A percentile compares a stretch with the other conserved stretches of the same genome.
These are phyloP conservation scores for Sebastes hubbsi DNA, from an alignment of 2,797 vertebrate genomes.

Conservation along the genomic window DNA sequence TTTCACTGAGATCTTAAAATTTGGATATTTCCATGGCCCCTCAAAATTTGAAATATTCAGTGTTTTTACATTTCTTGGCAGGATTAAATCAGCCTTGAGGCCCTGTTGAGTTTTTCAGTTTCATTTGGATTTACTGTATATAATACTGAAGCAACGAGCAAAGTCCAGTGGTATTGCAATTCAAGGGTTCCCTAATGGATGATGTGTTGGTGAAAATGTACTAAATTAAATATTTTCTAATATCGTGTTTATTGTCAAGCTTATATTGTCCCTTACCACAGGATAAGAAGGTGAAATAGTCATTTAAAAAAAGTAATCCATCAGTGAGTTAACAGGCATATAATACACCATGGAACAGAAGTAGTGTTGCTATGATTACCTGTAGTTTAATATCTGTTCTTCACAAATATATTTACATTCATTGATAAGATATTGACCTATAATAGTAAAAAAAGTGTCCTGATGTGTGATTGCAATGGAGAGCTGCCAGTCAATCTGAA, in stretches of 20 bases:
- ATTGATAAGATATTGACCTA: neutral
- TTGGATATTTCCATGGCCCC: neutral
- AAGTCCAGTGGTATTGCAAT: neutral
- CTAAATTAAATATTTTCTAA: neutral
- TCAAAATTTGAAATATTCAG: neutral
- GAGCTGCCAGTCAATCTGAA: neutral
- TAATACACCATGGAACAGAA: neutral
- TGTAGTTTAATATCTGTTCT: neutral
- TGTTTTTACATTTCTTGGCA: neutral
- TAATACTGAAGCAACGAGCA: neutral
- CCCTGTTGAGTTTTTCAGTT: neutral
- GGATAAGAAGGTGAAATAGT: neutral
- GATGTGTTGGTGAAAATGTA: neutral
- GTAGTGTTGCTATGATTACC: neutral
- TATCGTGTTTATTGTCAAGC: neutral
- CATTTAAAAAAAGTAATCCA: neutral
- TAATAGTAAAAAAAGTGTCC: neutral
- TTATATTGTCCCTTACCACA: neutral
- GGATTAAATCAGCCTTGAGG: neutral
- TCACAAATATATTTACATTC: neutral
- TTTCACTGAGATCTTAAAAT: neutral
- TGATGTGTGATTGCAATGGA: neutral
- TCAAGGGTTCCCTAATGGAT: neutral
- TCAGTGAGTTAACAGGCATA: neutral
- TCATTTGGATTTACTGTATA: neutral